Base-by-base conservation (phyloP, 2,113 vertebrate genomes). In the Noctilio leporinus region DNA sequence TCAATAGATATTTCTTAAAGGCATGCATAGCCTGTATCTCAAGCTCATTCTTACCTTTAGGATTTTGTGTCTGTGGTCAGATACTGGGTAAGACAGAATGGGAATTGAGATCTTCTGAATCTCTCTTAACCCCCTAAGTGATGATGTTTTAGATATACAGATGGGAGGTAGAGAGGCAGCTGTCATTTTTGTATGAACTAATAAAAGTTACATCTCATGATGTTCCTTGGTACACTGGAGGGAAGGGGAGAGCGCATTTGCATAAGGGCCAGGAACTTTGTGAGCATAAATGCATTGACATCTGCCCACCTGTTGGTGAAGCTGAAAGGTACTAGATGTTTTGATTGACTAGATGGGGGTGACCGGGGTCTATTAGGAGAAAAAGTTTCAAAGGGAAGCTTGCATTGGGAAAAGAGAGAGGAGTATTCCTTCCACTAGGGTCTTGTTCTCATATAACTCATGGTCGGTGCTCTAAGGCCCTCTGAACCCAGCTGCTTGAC, bases 1-100 rank as follows among this genome's bases (percentile, higher is more conserved):
- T 88, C 24, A 57, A 38, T 77, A 69, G 83, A 69, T 91, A 75
- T 75, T 94, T 94, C 70, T 90, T 90, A 86, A 87, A 95, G 64
- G 24, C 28, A 53, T 82, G 24, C 26, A 17, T 45, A 72, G 12
- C 83, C 78, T 69, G 86, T 89, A 97, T 33, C 69, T 90, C 49
- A 69, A 86, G 38, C 22, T 97, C 70, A 80, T 92, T 86, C 49
- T 75, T 75, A 30, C 45, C 57, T 80, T 93, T 69, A 89, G n/a
- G 38, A 57, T 57, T 94, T 93, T 87, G 65, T 67, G n/a, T 95
- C 89, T 89, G 20, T 90, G 76, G 43, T 81, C 33, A 45, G 51
- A 80, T 78, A 64, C 64, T 80, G 90, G 81, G 38, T 87, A 88
- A 94, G 64, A 90, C 24, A 90, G 47, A 88, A 77, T 93, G 11